These are phyloP conservation scores for Megalops atlanticus DNA, from an alignment of 2,113 vertebrate species.

Conservation along the genomic window DNA sequence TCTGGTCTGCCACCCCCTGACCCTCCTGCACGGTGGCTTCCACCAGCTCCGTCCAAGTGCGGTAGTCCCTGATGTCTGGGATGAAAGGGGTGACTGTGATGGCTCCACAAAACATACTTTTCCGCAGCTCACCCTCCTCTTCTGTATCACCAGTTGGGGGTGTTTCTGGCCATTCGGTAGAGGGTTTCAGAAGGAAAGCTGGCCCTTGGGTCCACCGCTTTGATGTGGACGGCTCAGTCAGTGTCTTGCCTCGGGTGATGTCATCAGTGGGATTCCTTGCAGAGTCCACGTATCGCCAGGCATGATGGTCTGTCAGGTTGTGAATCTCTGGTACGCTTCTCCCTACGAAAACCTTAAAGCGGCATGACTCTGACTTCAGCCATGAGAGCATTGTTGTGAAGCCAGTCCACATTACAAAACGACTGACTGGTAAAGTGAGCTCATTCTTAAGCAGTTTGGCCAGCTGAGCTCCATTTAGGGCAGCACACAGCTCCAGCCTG, in stretches of 20 bases:
- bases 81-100: neutral
- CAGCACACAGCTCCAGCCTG: slow-evolving; percentile 11
- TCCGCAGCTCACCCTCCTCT: neutral
- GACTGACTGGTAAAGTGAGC: neutral
- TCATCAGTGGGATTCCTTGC: neutral
- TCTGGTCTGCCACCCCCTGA: neutral
- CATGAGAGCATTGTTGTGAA: slow-evolving; percentile 14
- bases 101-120: neutral
- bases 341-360: slow-evolving; percentile 5
- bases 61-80: neutral
- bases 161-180: neutral
- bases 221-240: neutral
- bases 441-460: neutral
- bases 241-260: neutral
- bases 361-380: neutral
- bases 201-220: neutral
- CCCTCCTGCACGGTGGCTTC: neutral
- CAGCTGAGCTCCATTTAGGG: slow-evolving; percentile 11
- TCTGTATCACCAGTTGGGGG: neutral
- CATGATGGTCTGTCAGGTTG: neutral
- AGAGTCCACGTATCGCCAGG: neutral
- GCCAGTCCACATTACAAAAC: neutral
- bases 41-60: neutral
- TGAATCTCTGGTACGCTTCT: neutral
- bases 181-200: neutral